Evolutionary conservation across 1,140 invertebrate species (phyloP), one percentile per base, ranked within the genome.

Genomic region (Macrobrachium nipponense): DNA sequence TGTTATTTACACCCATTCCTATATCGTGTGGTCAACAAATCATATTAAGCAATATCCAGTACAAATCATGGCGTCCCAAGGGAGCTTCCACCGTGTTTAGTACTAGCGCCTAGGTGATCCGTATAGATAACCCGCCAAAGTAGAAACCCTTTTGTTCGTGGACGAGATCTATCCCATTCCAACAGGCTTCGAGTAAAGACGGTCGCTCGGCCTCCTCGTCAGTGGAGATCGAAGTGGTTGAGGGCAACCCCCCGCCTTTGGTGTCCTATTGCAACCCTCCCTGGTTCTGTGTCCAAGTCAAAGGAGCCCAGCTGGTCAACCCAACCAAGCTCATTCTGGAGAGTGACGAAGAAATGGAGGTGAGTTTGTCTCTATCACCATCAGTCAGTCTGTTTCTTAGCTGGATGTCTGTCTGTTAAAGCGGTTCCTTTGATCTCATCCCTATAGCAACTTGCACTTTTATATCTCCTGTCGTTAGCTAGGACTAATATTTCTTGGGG

Each of bases 281-380:
- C 5, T 86, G 84, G 87, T 76, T 86, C 58, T 88, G 87, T 36
- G 59, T 70, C 15, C 87, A 86, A n/a, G 68, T 86, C n/a, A 12
- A 76, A 18, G 87, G 79, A 0, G 76, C 62, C 14, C 87, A 86
- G 73, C 76, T 86, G 20, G 87, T 82, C 79, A 88, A 82, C 83
- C 87, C 83, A 43, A 76, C 79, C 64, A 85, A 86, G 73, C 79
- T 88, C 62, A 88, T 88, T 72, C 59, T 88, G 18, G 62, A 88
- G 77, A 81, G 82, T 14, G 78, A 75, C 18, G 84, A 82, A 44
- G 75, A 88, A 59, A 43, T 88, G 43, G 64, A 60, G 68, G 87
- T 88, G 20, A 73, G 87, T 11, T 0, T 36, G 27, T 36, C 27
- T 36, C 27, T 36, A 4, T 36, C 27, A 36, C 27, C 4, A 36